Conservation (phyloP, 2,113 vertebrate genomes). For the Numenius arquata region DNA sequence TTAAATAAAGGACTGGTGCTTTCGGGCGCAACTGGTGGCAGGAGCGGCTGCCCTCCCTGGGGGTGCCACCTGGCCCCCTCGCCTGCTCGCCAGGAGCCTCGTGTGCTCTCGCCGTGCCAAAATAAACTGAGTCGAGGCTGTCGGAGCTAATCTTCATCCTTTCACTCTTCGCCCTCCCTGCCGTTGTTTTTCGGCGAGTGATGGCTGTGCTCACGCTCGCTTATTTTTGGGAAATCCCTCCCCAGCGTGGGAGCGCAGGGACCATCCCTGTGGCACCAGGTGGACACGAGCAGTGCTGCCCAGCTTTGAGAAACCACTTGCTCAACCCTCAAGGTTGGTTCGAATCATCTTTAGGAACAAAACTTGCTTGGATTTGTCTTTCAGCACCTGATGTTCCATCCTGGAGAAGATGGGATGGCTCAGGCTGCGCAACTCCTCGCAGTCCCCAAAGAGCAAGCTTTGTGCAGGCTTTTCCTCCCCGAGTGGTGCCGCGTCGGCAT, state of each 20-base stretch:
- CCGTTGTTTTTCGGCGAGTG: accelerated
- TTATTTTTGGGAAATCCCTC: background rate
- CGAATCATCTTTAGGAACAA: background rate
- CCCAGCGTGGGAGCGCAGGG: accelerated
- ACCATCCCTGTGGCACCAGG: accelerated
- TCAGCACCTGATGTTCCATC: too few relatives aligned
- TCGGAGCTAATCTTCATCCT: background rate
- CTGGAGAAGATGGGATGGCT: background rate
- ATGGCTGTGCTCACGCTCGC: accelerated
- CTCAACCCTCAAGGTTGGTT: accelerated
- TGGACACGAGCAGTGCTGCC: accelerated
- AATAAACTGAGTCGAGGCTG: background rate
- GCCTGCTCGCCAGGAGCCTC: background rate
- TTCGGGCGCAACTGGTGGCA: background rate
- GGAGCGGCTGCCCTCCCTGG: accelerated
- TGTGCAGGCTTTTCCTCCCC: background rate
- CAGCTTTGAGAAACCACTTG: background rate
- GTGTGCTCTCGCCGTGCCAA: background rate
- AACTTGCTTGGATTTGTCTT: background rate
- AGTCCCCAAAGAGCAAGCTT: background rate
- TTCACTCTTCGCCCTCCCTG: accelerated
- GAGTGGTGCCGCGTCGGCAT: accelerated
- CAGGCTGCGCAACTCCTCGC: accelerated
- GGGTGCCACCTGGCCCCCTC: background rate
- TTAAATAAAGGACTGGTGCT: background rate